Conservation (phyloP, 1,140 invertebrate species). For the Goniozus legneri region DNA sequence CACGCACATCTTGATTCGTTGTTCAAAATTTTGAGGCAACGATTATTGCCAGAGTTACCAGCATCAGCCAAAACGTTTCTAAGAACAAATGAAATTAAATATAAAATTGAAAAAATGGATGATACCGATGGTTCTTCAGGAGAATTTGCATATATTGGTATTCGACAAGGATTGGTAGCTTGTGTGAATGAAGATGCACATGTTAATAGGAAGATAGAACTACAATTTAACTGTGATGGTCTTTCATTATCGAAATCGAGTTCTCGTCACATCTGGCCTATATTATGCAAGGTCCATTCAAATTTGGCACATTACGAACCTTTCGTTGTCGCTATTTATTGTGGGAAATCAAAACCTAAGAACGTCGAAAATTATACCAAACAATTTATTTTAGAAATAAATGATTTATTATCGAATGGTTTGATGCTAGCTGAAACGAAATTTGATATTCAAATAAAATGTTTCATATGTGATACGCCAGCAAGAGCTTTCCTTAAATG, state of each 20-base stretch:
- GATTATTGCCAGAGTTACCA: too few species aligned
- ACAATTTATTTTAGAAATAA: slow-evolving; percentile 4
- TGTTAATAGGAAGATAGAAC: neutral
- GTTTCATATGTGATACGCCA: slow-evolving; percentile 7
- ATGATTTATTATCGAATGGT: slow-evolving; percentile 1
- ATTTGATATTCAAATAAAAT: slow-evolving; percentile 3
- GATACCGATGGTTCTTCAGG: neutral
- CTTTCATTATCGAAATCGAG: too few species aligned
- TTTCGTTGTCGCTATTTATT: slow-evolving; percentile 10
- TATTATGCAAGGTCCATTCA: too few species aligned
- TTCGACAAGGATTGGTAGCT: slow-evolving; percentile 3
- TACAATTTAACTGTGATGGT: too few species aligned
- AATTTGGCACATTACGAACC: slow-evolving; percentile 5
- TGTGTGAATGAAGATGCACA: slow-evolving; percentile 6
- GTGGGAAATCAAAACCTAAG: neutral
- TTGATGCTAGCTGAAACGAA: neutral
- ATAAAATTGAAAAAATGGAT: slow-evolving; percentile 8
- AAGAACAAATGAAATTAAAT: slow-evolving; percentile 2
- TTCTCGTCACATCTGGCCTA: too few species aligned
- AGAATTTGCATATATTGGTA: slow-evolving; percentile 14
- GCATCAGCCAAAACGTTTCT: slow-evolving; percentile 17
- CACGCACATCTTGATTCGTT: too few species aligned
- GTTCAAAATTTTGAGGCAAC: too few species aligned
- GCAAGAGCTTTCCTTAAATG: slow-evolving; percentile 2
- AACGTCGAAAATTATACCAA: neutral